Evolutionary conservation across 92 coral and sea anemone genomes (phyloP).

Genomic region (Muricea muricata): DNA sequence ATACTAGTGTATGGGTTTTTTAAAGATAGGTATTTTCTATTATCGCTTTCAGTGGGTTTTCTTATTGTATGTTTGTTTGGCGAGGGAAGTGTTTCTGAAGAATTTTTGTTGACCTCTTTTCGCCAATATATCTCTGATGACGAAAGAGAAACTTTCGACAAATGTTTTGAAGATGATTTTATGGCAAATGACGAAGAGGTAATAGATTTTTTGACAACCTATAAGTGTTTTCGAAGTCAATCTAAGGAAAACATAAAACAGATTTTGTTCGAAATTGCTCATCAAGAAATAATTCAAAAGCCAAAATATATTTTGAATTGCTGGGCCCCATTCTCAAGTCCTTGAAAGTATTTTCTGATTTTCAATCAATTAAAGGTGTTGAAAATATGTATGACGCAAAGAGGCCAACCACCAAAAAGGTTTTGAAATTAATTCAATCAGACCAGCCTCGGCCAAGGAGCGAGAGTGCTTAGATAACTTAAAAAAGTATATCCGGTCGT

Average conservation of each 20-base stretch:
- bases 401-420: constrained; percentile 39
- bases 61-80: constrained; percentile 42
- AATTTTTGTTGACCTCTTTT: constrained; percentile 39
- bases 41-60: constrained; percentile 43
- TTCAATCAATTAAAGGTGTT: constrained; percentile 4
- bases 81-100: constrained; percentile 45
- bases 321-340: constrained; percentile 38
- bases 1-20: constrained; percentile 46
- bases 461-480: constrained; percentile 48
- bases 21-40: constrained; percentile 30
- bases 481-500: constrained; percentile 42
- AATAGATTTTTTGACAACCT: constrained; percentile 43
- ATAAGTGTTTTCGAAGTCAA: constrained; percentile 46
- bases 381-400: constrained; percentile 23
- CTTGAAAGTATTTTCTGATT: not conserved
- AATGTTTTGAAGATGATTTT: constrained; percentile 41
- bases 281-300: constrained; percentile 48
- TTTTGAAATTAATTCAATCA: constrained; percentile 38
- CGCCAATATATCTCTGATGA: constrained; percentile 42
- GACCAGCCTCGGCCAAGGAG: constrained; percentile 47
- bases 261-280: constrained; percentile 41
- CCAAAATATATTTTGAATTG: constrained; percentile 39
- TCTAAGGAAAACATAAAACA: constrained; percentile 39
- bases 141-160: constrained; percentile 45
- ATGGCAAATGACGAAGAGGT: constrained; percentile 42